Percentiles rank a stretch among this genome's conserved stretches.
These are phyloP conservation scores for Epinotia ramella DNA, from an alignment of 2,888 invertebrate genomes.

Conservation along the genomic window DNA sequence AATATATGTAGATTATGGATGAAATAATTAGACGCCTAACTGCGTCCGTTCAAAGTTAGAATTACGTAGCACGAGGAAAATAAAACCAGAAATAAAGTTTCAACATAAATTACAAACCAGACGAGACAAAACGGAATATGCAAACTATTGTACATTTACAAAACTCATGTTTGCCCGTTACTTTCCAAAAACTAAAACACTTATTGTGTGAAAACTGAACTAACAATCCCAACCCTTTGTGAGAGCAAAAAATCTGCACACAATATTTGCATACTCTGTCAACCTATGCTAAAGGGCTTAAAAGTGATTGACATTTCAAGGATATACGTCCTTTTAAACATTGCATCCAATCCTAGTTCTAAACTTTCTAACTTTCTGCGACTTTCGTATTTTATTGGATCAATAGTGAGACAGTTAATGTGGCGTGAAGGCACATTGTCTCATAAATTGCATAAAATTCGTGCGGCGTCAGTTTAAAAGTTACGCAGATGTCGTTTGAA, in stretches of 20 bases:
- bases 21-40: too few relatives aligned
- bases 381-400: constrained; percentile 34
- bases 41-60: too few relatives aligned
- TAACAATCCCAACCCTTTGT: constrained; percentile 25
- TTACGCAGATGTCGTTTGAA: constrained; percentile 31
- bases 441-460: constrained; percentile 30
- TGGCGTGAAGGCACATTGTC: constrained; percentile 19
- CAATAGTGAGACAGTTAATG: constrained; percentile 27
- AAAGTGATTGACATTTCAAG: not conserved
- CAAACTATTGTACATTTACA: constrained; percentile 23
- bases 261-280: constrained; percentile 40
- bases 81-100: not conserved
- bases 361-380: constrained; percentile 30
- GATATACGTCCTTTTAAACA: constrained; percentile 10
- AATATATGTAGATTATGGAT: too few relatives aligned
- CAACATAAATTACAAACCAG: not conserved
- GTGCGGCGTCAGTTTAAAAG: constrained; percentile 1
- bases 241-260: constrained; percentile 36
- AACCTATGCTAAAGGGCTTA: not conserved
- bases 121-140: constrained; percentile 8
- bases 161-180: constrained; percentile 36
- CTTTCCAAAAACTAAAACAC: constrained; percentile 40
- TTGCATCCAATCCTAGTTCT: not conserved
- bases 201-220: constrained; percentile 16
- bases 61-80: not conserved